A percentile compares a stretch with the other conserved stretches of the same genome.
These are phyloP conservation scores for Ictidomys tridecemlineatus DNA, from an alignment of 2,113 vertebrate species.

Conservation along the genomic window DNA sequence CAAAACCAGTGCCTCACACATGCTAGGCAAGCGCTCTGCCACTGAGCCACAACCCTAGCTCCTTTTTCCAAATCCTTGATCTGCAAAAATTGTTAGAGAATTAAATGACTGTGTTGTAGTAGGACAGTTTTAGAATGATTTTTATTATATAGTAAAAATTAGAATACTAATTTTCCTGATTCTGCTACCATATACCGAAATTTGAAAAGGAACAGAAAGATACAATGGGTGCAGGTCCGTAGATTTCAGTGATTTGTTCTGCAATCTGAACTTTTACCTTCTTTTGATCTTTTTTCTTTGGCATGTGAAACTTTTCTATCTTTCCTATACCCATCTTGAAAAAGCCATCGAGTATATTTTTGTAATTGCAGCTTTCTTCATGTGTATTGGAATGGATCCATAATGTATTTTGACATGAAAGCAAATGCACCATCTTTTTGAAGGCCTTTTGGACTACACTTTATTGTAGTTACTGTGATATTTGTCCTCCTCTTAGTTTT, in stretches of 20 bases:
- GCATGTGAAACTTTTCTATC: conserved; percentile 14
- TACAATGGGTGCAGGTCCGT: not conserved
- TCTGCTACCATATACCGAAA: not conserved
- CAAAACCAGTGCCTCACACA: too few relatives aligned
- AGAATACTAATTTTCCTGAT: conserved; percentile 2
- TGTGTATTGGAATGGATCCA: not conserved
- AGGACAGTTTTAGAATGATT: conserved; percentile 40
- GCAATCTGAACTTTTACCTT: conserved; percentile 15
- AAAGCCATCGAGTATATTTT: conserved; percentile 37
- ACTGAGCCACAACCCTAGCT: too few relatives aligned
- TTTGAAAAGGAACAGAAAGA: not conserved
- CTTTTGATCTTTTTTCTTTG: conserved; percentile 40
- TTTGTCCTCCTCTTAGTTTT: conserved; percentile 41
- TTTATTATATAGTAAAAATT: not conserved
- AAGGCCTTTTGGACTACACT: conserved; percentile 5
- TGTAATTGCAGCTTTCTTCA: not conserved
- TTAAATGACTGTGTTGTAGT: conserved; percentile 32
- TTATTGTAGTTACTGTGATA: conserved; percentile 43
- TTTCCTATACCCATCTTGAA: conserved; percentile 1
- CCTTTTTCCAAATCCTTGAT: conserved; percentile 23
- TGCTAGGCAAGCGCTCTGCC: too few relatives aligned
- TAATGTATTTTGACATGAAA: not conserved
- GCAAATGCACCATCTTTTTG: not conserved
- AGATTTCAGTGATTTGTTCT: not conserved
- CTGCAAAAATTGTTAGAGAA: conserved; percentile 17